Base-by-base conservation (phyloP, 1,140 invertebrate species). In the Chionoecetes opilio region DNA sequence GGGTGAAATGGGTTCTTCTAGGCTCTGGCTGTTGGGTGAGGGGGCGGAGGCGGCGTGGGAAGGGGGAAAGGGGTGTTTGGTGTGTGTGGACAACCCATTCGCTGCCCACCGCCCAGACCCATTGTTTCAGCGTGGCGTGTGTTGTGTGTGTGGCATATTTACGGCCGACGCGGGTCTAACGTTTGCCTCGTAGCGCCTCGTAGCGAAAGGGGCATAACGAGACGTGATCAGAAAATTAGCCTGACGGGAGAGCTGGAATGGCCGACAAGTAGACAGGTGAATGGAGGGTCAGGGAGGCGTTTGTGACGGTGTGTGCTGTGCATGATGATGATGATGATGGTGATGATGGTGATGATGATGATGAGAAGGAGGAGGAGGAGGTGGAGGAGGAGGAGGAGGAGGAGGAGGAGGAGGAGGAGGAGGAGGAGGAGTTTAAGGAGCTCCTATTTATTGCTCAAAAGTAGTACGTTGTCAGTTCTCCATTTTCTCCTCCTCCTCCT, bases 151-250 rank as follows among this genome's bases (percentile, higher is more conserved):
- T n/a, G 63, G 63, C 63, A 26, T 26, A 75, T 26, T 75, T n/a
- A n/a, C 21, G n/a, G 63, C 63, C n/a, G 63, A 75, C 21, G 63
- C 46, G 46, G 46, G 46, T 53, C n/a, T n/a, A 53, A 53, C 46
- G 46, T 53, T 53, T 53, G 46, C 46, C 46, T 53, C 8, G 46
- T 17, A 53, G 46, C 46, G 46, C n/a, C n/a, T n/a, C n/a, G n/a
- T n/a, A n/a, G 41, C 5, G 41, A 46, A 46, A 46, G 41, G 41
- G 14, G 41, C 21, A n/a, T 26, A n/a, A n/a, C 6, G 63, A 75
- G 63, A n/a, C 63, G 63, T 75, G 63, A 75, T 75, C 63, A 75
- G 63, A 75, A 75, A n/a, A 75, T n/a, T 75, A 75, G 63, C 46
- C 46, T 53, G 1, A 11, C 21, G 63, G 63, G 21, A 75, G 63